Percentiles rank a stretch among this genome's conserved stretches.
Evolutionary conservation across 1,140 invertebrate genomes (phyloP).

Genomic region (Neotoxoptera formosana): DNA sequence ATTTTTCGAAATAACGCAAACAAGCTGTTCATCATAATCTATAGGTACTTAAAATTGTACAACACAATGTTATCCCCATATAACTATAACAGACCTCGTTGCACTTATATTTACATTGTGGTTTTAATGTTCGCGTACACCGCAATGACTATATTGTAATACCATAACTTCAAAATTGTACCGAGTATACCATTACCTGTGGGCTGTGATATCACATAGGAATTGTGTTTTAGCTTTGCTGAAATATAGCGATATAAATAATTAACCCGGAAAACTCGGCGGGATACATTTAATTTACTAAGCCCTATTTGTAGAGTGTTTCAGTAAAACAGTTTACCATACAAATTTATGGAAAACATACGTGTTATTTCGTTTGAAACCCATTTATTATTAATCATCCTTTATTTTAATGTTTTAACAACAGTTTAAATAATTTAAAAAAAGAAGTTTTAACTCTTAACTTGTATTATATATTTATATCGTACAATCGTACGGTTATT

Average conservation of each 20-base stretch:
- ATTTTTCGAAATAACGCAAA: not conserved
- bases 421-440: not conserved
- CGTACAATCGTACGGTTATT: not conserved
- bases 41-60: not conserved
- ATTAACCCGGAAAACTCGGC: not conserved
- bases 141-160: not conserved
- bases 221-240: not conserved
- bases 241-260: not conserved
- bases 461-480: not conserved
- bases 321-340: not conserved
- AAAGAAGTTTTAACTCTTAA: not conserved
- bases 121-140: not conserved
- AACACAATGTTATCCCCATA: not conserved
- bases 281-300: constrained; percentile 10
- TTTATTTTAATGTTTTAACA: not conserved
- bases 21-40: not conserved
- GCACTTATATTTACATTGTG: not conserved
- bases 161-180: not conserved
- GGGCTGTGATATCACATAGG: not conserved
- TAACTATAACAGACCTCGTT: not conserved
- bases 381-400: not conserved
- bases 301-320: not conserved
- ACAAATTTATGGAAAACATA: not conserved
- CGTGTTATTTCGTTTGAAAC: not conserved
- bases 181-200: not conserved